Conservation (phyloP, 2,888 invertebrate species). For the Cerceris ruficornis region DNA sequence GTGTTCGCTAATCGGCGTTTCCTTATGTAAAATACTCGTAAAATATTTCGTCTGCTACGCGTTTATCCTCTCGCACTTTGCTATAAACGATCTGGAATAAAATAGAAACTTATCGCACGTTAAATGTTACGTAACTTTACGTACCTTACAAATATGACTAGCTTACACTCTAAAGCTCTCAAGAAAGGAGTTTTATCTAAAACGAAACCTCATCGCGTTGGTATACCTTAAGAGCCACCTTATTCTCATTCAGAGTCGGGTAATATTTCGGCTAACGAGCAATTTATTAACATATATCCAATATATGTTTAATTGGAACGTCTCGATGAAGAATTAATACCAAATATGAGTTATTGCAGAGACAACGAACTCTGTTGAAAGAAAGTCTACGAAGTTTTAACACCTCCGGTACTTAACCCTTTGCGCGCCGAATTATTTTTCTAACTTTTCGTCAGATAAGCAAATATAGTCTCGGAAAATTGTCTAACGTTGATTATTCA, state of each 20-base stretch:
- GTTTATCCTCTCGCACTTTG: background rate
- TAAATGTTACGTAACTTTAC: conserved; percentile 6
- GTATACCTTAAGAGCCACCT: conserved; percentile 56
- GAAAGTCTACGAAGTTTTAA: too few relatives aligned
- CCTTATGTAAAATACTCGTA: conserved; percentile 28
- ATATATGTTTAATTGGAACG: too few relatives aligned
- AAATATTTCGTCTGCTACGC: background rate
- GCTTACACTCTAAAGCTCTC: conserved; percentile 8
- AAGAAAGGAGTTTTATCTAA: conserved; percentile 1
- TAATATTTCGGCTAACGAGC: background rate
- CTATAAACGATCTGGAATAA: conserved; percentile 10
- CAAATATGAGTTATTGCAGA: too few relatives aligned
- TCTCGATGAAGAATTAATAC: too few relatives aligned
- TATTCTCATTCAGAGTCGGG: conserved; percentile 2
- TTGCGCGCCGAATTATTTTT: too few relatives aligned
- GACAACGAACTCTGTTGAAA: too few relatives aligned
- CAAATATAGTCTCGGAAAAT: too few relatives aligned
- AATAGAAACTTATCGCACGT: conserved; percentile 16
- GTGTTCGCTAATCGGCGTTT: conserved; percentile 4
- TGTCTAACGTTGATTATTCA: too few relatives aligned
- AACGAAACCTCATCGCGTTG: conserved; percentile 16
- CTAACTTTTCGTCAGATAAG: too few relatives aligned
- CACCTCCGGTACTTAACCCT: too few relatives aligned
- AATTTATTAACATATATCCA: background rate
- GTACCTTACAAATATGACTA: background rate